phyloP scores from a whole-genome alignment of 1,140 invertebrate genomes.

The Idris sp. region DNA sequence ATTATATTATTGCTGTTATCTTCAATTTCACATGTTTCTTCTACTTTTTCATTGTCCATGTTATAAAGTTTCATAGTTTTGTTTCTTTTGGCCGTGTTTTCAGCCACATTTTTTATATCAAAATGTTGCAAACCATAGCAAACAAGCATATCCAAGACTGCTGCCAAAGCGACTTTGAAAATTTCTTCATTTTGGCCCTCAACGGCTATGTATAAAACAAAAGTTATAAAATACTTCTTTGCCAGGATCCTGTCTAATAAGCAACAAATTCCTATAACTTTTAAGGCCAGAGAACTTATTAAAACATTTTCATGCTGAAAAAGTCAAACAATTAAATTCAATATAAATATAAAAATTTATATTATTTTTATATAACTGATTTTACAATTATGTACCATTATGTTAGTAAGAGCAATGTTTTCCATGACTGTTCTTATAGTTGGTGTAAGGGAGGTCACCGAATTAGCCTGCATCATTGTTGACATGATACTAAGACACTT shows the following conservation, averaged over 20 bases:
- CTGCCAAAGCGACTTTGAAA: conserved; percentile 68
- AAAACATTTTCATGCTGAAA: conserved; percentile 66
- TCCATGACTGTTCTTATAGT: conserved; percentile 72
- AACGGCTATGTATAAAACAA: conserved; percentile 67
- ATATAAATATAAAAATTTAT: no score
- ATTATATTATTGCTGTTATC: conserved; percentile 67
- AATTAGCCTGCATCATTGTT: conserved; percentile 67
- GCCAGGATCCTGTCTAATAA: conserved; percentile 73
- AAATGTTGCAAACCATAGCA: conserved; percentile 75
- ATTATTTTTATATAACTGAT: no score
- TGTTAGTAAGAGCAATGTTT: conserved; percentile 65
- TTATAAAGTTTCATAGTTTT: conserved; percentile 63
- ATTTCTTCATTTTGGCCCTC: conserved; percentile 67
- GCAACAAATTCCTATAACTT: conserved; percentile 69
- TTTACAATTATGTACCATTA: conserved; percentile 70
- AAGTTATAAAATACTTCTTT: conserved; percentile 72
- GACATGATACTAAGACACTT: conserved; percentile 75
- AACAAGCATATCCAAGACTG: conserved; percentile 74
- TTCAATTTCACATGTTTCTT: conserved; percentile 35
- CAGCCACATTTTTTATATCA: conserved; percentile 59
- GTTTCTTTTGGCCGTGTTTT: conserved; percentile 56
- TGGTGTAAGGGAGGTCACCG: conserved; percentile 69
- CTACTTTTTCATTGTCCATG: conserved; percentile 47
- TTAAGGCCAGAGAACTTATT: conserved; percentile 69
- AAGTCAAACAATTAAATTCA: no score